phyloP scores from a whole-genome alignment of 2,113 vertebrate species.

The Daubentonia madagascariensis region DNA sequence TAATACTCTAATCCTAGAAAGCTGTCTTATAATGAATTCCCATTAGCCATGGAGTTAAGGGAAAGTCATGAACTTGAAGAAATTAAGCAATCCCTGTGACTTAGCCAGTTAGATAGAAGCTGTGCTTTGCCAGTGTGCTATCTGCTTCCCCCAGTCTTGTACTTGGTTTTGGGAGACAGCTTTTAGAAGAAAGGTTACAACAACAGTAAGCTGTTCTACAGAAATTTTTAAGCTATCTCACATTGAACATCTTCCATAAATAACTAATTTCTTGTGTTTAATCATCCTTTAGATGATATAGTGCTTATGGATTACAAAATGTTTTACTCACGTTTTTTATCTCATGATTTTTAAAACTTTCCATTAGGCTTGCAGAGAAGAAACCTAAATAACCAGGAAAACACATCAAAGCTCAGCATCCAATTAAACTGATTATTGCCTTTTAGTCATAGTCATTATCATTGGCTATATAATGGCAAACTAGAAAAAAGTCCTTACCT shows the following conservation, averaged over 20 bases:
- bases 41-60: not conserved
- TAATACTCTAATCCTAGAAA: conserved; percentile 1
- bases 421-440: not conserved
- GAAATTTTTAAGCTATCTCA: not conserved
- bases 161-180: not conserved
- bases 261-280: not conserved
- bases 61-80: conserved; percentile 8
- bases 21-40: conserved; percentile 9
- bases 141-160: not conserved
- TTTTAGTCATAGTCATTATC: not conserved
- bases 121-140: fast-evolving
- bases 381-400: not conserved
- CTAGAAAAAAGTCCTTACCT: not conserved
- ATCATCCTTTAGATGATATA: not conserved
- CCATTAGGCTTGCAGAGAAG: not conserved
- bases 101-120: not conserved
- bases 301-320: not conserved
- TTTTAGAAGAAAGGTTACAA: not conserved
- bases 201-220: not conserved
- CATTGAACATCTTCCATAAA: not conserved
- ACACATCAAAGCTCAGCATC: not conserved
- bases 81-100: not conserved
- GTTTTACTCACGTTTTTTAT: not conserved
- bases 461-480: not conserved
- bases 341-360: not conserved